phyloP scores from a whole-genome alignment of 2,113 vertebrate species.

The Romanogobio albipinnatus region DNA sequence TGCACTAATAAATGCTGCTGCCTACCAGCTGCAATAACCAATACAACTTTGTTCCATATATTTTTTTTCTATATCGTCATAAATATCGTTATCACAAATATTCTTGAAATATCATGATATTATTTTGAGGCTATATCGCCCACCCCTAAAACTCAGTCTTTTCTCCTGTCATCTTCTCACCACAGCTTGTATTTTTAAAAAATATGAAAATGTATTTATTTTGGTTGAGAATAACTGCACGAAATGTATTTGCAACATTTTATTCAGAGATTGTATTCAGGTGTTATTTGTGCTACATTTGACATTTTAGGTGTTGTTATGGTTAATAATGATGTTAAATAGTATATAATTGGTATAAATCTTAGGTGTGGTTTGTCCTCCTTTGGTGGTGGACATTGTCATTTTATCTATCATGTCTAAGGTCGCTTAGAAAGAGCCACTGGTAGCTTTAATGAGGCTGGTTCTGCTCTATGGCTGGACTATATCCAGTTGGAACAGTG shows the following conservation, averaged over 20 bases:
- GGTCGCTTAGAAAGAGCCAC: background rate
- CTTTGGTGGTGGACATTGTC: background rate
- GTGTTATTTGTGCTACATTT: background rate
- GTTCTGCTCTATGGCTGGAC: background rate
- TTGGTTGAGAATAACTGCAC: background rate
- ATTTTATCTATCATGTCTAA: background rate
- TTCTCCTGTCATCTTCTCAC: background rate
- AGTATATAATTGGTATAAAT: background rate
- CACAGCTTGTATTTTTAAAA: background rate
- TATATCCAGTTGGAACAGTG: slow-evolving; percentile 1
- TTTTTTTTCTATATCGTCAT: too few species aligned
- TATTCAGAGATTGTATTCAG: background rate
- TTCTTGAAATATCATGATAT: too few species aligned
- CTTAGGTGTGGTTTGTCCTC: background rate
- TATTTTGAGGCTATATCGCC: too few species aligned
- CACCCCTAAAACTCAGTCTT: too few species aligned
- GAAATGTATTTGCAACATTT: background rate
- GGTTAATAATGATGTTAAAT: background rate
- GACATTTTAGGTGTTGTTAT: background rate
- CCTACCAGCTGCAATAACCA: too few species aligned
- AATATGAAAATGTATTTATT: background rate
- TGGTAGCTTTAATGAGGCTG: background rate
- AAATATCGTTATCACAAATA: too few species aligned
- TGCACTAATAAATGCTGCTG: too few species aligned
- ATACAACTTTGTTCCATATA: too few species aligned